Evolutionary conservation across 2,888 invertebrate species (phyloP).

Genomic region (Agriopis marginaria): DNA sequence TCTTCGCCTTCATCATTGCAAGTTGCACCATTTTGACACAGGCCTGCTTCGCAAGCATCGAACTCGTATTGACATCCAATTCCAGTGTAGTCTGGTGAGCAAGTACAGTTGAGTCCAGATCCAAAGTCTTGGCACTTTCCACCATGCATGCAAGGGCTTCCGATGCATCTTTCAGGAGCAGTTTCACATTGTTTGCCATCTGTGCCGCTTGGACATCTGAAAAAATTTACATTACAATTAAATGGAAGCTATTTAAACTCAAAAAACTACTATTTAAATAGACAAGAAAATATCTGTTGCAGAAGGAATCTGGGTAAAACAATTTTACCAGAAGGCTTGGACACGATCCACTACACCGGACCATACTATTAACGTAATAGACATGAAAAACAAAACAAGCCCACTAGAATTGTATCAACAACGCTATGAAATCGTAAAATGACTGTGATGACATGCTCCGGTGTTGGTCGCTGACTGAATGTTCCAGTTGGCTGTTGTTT

Average conservation of each 20-base stretch:
- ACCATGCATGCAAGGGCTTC: constrained; percentile 97
- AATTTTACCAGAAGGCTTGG: too few species aligned
- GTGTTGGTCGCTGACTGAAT: too few species aligned
- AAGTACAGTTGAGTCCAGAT: constrained; percentile 97
- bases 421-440: too few species aligned
- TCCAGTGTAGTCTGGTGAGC: constrained; percentile 93
- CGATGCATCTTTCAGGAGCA: constrained; percentile 97
- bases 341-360: too few species aligned
- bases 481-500: too few species aligned
- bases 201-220: constrained; percentile 96
- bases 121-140: constrained; percentile 98
- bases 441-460: too few species aligned
- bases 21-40: constrained; percentile 97
- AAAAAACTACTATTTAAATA: background rate
- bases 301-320: too few species aligned
- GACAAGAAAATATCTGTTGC: background rate
- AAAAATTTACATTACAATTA: constrained; percentile 44
- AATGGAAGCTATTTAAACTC: too few species aligned
- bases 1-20: constrained; percentile 95
- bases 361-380: too few species aligned
- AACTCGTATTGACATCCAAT: constrained; percentile 97
- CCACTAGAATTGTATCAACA: too few species aligned
- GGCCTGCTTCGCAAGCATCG: constrained; percentile 95
- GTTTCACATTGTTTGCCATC: constrained; percentile 99
- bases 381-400: too few species aligned